A percentile compares a stretch with the other conserved stretches of the same genome.
Conservation (phyloP, 2,888 invertebrate species). For the Merodon equestris region DNA sequence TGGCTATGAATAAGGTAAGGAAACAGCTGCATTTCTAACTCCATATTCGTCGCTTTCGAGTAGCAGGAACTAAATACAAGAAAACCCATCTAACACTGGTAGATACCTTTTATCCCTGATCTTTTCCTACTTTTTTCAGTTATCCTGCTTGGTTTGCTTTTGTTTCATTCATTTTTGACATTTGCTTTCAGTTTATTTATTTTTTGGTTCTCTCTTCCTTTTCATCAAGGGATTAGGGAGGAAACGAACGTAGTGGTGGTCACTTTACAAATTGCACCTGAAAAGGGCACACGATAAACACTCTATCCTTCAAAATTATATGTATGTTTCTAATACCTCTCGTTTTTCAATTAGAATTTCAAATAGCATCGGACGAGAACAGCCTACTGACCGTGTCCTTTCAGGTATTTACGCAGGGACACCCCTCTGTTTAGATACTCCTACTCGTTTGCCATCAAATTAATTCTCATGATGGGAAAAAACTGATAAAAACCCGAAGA, state of each 20-base stretch:
- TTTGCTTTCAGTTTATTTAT: slow-evolving; percentile 3
- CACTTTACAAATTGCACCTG: slow-evolving; percentile 67
- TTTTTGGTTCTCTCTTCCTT: slow-evolving; percentile 39
- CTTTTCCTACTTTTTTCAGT: slow-evolving; percentile 39
- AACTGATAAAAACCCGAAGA: slow-evolving; percentile 23
- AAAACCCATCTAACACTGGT: slow-evolving; percentile 34
- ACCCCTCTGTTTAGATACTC: slow-evolving; percentile 47
- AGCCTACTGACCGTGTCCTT: slow-evolving; percentile 54
- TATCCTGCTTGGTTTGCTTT: slow-evolving; percentile 15
- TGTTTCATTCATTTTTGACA: slow-evolving; percentile 5
- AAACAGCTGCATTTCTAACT: slow-evolving; percentile 63
- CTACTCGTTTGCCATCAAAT: slow-evolving; percentile 50
- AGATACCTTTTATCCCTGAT: slow-evolving; percentile 35
- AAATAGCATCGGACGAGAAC: slow-evolving; percentile 34
- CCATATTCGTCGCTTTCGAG: slow-evolving; percentile 16
- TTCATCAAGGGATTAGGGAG: slow-evolving; percentile 50
- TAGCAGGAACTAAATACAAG: slow-evolving; percentile 15
- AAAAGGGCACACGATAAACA: slow-evolving; percentile 34
- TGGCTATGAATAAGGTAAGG: slow-evolving; percentile 40
- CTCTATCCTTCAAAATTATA: slow-evolving; percentile 53
- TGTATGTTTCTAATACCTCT: slow-evolving; percentile 57
- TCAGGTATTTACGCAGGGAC: slow-evolving; percentile 31
- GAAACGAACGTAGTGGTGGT: slow-evolving; percentile 46
- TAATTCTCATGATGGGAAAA: slow-evolving; percentile 54
- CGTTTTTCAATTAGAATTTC: slow-evolving; percentile 63